Conservation (phyloP, 1,140 invertebrate species). For the Drosophila equinoxialis region DNA sequence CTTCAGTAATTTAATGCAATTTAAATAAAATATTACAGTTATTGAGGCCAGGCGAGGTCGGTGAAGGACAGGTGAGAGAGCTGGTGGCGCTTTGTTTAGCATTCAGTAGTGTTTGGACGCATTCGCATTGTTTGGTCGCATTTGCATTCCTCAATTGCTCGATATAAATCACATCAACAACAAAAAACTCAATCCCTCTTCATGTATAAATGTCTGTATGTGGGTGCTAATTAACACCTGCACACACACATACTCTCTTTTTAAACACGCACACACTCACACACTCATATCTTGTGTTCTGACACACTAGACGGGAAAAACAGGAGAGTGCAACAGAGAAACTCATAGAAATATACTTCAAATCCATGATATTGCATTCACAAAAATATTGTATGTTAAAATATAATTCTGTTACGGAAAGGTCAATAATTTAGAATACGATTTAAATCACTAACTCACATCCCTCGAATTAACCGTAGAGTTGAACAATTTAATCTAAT, state of each 20-base stretch:
- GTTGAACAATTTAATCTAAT: conserved; percentile 6
- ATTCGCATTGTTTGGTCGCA: conserved; percentile 28
- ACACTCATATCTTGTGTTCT: conserved; percentile 3
- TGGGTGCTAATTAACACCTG: not conserved
- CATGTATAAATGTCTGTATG: not conserved
- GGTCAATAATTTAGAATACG: conserved; percentile 5
- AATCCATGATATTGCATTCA: conserved; percentile 1
- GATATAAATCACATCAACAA: conserved; percentile 1
- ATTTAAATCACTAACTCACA: conserved; percentile 3
- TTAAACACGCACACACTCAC: conserved; percentile 3
- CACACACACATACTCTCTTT: not conserved
- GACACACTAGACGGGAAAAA: not conserved
- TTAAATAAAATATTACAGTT: conserved; percentile 83
- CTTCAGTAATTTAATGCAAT: conserved; percentile 49
- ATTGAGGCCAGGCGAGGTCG: conserved; percentile 91
- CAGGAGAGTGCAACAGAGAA: not conserved
- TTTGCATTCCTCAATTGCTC: conserved; percentile 10
- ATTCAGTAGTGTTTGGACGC: conserved; percentile 43
- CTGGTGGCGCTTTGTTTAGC: conserved; percentile 41
- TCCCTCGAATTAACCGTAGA: conserved; percentile 9
- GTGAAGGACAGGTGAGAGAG: conserved; percentile 88
- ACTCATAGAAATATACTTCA: conserved; percentile 6
- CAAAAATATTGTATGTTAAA: not conserved
- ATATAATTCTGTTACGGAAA: not conserved
- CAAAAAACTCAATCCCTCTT: not conserved